A percentile compares a stretch with the other conserved stretches of the same genome.
phyloP scores from a whole-genome alignment of 2,797 vertebrate genomes.

The Kryptopterus vitreolus region DNA sequence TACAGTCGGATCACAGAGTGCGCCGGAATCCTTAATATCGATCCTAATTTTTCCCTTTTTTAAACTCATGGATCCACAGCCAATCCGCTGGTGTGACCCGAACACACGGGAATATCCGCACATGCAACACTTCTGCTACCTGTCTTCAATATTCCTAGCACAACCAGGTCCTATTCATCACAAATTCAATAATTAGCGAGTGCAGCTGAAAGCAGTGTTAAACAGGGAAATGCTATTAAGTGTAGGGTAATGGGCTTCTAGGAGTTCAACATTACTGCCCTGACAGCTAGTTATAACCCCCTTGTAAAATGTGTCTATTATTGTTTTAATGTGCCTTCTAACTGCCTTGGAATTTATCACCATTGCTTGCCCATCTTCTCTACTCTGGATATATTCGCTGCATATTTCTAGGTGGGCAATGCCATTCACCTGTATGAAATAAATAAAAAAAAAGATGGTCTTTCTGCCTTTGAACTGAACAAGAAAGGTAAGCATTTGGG shows the following conservation, averaged over 20 bases:
- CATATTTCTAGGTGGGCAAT: not conserved
- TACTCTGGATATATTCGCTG: not conserved
- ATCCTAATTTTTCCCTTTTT: slow-evolving; percentile 12
- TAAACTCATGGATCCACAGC: not conserved
- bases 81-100: not conserved
- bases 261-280: slow-evolving; percentile 17
- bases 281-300: slow-evolving; percentile 16
- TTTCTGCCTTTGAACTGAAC: not conserved
- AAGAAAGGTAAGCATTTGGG: slow-evolving; percentile 4
- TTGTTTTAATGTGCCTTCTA: slow-evolving; percentile 19
- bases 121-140: not conserved
- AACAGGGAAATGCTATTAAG: slow-evolving; percentile 16
- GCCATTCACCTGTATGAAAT: not conserved
- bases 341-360: not conserved
- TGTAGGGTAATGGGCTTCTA: slow-evolving; percentile 7
- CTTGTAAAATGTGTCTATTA: slow-evolving; percentile 18
- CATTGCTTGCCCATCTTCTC: not conserved
- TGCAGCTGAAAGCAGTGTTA: not conserved
- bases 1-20: not conserved
- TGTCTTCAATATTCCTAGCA: not conserved
- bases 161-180: slow-evolving; percentile 30
- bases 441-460: not conserved
- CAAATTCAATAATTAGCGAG: slow-evolving; percentile 20
- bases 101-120: not conserved
- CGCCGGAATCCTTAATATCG: not conserved